Evolutionary conservation across 2,888 invertebrate species (phyloP).

Genomic region (Brachyopa scutellaris): DNA sequence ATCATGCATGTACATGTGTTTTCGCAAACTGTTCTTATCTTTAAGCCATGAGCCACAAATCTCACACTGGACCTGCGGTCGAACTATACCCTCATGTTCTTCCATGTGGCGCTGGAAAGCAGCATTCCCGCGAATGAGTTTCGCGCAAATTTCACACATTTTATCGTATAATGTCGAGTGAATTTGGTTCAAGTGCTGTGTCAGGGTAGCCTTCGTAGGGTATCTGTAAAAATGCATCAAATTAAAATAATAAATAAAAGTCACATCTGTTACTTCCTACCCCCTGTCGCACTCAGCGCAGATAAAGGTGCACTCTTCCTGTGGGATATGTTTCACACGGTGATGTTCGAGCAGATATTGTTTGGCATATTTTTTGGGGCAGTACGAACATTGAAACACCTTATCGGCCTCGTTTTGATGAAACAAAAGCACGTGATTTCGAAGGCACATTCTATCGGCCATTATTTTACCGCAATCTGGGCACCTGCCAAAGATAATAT

Average conservation of each 20-base stretch:
- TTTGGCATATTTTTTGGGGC: conserved; percentile 74
- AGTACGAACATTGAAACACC: conserved; percentile 63
- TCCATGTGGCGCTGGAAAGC: conserved; percentile 73
- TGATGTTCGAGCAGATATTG: conserved; percentile 73
- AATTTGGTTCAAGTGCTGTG: conserved; percentile 65
- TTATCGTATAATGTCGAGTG: conserved; percentile 71
- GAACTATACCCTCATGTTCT: conserved; percentile 72
- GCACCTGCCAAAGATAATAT: conserved; percentile 56
- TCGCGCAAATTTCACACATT: conserved; percentile 75
- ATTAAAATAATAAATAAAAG: no score
- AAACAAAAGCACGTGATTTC: conserved; percentile 68
- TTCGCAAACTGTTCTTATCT: conserved; percentile 71
- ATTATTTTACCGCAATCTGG: conserved; percentile 69
- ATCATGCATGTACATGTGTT: conserved; percentile 73
- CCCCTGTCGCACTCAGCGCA: conserved; percentile 72
- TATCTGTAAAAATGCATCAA: conserved; percentile 47
- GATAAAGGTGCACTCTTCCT: conserved; percentile 66
- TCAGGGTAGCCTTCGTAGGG: conserved; percentile 64
- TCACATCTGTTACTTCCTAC: conserved; percentile 63
- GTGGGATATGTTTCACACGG: conserved; percentile 57
- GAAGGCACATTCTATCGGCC: conserved; percentile 73
- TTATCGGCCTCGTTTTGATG: conserved; percentile 73
- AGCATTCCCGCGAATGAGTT: conserved; percentile 73
- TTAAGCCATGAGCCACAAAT: conserved; percentile 74
- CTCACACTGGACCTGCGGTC: conserved; percentile 74